Evolutionary conservation across 2,113 vertebrate genomes (phyloP).

Genomic region (Syngnathus typhle): DNA sequence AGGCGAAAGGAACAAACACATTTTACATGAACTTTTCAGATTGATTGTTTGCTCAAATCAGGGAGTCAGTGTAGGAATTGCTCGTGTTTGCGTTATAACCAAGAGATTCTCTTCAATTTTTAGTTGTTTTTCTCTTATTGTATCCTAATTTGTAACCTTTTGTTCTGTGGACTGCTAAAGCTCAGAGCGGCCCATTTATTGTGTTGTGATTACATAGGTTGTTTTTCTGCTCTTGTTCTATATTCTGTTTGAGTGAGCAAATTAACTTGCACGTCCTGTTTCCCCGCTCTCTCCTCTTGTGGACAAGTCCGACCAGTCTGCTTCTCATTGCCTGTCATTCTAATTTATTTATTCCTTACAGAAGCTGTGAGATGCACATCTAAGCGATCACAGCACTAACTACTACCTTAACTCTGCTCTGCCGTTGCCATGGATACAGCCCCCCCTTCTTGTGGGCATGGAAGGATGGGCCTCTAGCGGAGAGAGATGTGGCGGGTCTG

Average conservation of each 20-base stretch:
- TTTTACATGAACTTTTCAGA: too few relatives aligned
- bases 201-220: background rate
- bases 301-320: slow-evolving; percentile 21
- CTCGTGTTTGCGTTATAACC: too few relatives aligned
- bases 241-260: background rate
- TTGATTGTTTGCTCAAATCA: too few relatives aligned
- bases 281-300: slow-evolving; percentile 7
- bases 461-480: slow-evolving; percentile 65
- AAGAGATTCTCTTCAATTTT: too few relatives aligned
- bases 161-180: background rate
- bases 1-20: too few relatives aligned
- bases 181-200: slow-evolving; percentile 3
- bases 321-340: slow-evolving; percentile 29
- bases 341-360: slow-evolving; percentile 15
- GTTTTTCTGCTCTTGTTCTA: background rate
- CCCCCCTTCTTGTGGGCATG: slow-evolving; percentile 54
- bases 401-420: slow-evolving; percentile 67
- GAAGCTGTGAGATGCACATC: slow-evolving; percentile 18
- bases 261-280: slow-evolving; percentile 10
- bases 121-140: too few relatives aligned
- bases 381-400: slow-evolving; percentile 49
- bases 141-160: background rate
- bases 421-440: slow-evolving; percentile 78
- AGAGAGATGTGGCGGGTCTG: slow-evolving; percentile 5
- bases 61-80: too few relatives aligned